A percentile compares a stretch with the other conserved stretches of the same genome.
These are phyloP conservation scores for Aegithalos caudatus DNA, from an alignment of 2,113 vertebrate species.

Conservation along the genomic window DNA sequence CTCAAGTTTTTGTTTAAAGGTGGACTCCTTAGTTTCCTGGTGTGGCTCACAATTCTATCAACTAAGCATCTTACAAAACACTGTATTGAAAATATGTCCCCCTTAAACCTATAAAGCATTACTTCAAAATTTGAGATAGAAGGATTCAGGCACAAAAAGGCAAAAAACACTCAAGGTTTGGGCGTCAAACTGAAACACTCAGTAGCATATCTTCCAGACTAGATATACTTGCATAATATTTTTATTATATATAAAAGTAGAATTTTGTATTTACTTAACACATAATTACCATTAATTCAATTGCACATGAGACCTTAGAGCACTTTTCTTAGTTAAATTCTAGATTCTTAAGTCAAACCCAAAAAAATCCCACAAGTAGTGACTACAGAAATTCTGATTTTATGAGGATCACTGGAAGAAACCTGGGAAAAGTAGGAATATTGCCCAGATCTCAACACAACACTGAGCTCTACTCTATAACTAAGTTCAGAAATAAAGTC, in stretches of 20 bases:
- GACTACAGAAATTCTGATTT: background rate
- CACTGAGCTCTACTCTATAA: background rate
- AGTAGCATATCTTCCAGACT: background rate
- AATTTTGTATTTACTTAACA: background rate
- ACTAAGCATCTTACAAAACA: background rate
- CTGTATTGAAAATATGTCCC: background rate
- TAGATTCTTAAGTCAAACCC: background rate
- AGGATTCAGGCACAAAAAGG: background rate
- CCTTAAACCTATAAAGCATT: background rate
- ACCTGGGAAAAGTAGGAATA: background rate
- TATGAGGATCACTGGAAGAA: background rate
- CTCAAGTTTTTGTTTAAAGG: background rate
- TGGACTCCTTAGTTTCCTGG: background rate
- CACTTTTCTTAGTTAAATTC: background rate
- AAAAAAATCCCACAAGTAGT: background rate
- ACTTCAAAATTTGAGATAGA: background rate
- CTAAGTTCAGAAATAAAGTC: background rate
- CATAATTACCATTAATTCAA: background rate
- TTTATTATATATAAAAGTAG: background rate
- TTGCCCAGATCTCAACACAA: background rate
- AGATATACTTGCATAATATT: background rate
- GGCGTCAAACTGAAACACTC: background rate
- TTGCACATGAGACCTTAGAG: background rate
- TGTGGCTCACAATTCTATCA: background rate
- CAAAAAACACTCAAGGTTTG: background rate